Evolutionary conservation across 1,140 invertebrate genomes (phyloP), one percentile per base, ranked within the genome.

Genomic region (Drosophila elegans): DNA sequence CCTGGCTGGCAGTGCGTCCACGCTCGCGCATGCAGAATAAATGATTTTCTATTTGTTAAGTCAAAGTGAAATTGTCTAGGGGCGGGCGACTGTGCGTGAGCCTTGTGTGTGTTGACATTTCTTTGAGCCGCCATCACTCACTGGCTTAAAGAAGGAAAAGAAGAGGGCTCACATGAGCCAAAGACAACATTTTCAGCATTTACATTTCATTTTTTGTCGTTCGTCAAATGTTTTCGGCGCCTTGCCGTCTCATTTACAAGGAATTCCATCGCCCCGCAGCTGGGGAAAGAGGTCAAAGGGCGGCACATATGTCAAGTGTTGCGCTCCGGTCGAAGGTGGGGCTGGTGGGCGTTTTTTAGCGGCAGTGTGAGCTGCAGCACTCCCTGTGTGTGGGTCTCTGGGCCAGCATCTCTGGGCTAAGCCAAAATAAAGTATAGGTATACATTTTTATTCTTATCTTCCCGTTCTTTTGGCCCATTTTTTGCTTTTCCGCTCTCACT

Each of bases 31-130:
- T 86, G 83, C 67, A 83, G 83, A 86, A 86, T 86, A 86, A 86
- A 86, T 86, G 83, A 86, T 88, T 86, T 86, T 86, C 84, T 86
- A 86, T 86, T 86, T 86, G 83, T 86, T 88, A 88, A 88, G 84
- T 88, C 79, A 86, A 86, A 86, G 83, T 73, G 84, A 86, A 86
- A 88, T 79, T 79, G 79, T 77, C 68, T 79, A 60, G 53, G 63
- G 48, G 39, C 56, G 71, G 53, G 38, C n/a, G 73, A 27, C 41
- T 66, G 60, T 63, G 74, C 74, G 74, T 77, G 52, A 74, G 83
- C 72, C 71, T 66, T 79, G 67, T 71, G 76, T 68, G 76, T 88
- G 83, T 88, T 86, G 83, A 88, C 83, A 86, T 86, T 88, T 83
- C 79, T 88, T 88, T 86, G 83, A 86, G 83, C 84, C 79, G 83